Base-by-base conservation (phyloP, 2,888 invertebrate genomes). In the Macrophya annulata region DNA sequence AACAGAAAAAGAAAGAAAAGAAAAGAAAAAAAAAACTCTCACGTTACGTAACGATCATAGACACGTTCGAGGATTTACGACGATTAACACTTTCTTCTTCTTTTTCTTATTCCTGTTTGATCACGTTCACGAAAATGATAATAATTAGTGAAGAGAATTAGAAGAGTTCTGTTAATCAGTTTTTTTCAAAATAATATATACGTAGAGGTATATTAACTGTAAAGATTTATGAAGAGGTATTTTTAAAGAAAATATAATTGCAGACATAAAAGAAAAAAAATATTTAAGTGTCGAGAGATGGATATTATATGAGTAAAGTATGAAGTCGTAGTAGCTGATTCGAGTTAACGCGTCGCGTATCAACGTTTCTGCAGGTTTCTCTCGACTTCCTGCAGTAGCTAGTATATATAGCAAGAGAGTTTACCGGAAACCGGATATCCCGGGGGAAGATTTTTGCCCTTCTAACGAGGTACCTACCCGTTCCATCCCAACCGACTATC, bases 381-480 rank as follows among this genome's bases (percentile, higher is more conserved):
- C 25, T 45, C 74, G 12, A 74, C 45, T 74, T 74, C 74, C 74
- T 68, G 68, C 17, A 65, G 68, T 68, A 25, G 25, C 45, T 74
- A 9, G 72, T 72, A n/a, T 9, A n/a, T 9, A 43, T 55, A 21
- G 45, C 74, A 15, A 43, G 74, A 43, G 74, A 74, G 74, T 74
- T 74, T 74, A 74, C 74, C 43, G 74, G 74, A 74, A 74, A 74
- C 74, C 74, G 74, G 74, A 74, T 74, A 43, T 74, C 74, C 74
- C 45, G 8, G 45, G 74, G 74, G 74, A 74, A 45, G 25, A 48
- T 45, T 74, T 74, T 43, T 74, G 74, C 45, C 74, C 74, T 74
- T 74, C 74, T 74, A 74, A 74, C 74, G 74, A 74, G 45, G n/a
- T 4, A 6, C 17, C 17, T 6, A 40, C 40, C 71, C 3, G 3